These are phyloP conservation scores for Idris sp. DNA, from an alignment of 1,140 invertebrate genomes.

Conservation along the genomic window DNA sequence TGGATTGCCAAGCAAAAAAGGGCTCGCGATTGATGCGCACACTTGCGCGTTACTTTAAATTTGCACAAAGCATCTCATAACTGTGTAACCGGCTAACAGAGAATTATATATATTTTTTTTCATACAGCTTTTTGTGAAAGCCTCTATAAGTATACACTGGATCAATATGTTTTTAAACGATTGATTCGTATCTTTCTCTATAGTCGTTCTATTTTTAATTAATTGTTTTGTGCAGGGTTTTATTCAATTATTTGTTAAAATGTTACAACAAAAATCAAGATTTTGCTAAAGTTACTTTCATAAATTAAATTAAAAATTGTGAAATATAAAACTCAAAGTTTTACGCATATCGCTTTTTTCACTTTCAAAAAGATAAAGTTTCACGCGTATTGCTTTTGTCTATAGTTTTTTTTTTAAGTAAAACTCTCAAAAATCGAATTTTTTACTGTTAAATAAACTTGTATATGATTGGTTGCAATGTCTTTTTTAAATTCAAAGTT, in stretches of 20 bases:
- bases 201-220: slow-evolving; percentile 41
- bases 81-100: slow-evolving; percentile 52
- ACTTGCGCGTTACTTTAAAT: slow-evolving; percentile 56
- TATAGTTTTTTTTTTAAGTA: too few relatives aligned
- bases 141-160: slow-evolving; percentile 26
- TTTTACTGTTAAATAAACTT: too few relatives aligned
- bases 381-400: too few relatives aligned
- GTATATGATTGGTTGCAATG: too few relatives aligned
- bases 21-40: slow-evolving; percentile 62
- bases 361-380: too few relatives aligned
- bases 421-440: too few relatives aligned
- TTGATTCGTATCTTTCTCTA: slow-evolving; percentile 33
- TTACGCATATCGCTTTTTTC: too few relatives aligned
- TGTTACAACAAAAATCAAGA: too few relatives aligned
- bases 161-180: slow-evolving; percentile 55
- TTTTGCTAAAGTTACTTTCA: too few relatives aligned
- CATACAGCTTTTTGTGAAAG: slow-evolving; percentile 1
- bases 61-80: slow-evolving; percentile 56
- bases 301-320: too few relatives aligned
- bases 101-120: slow-evolving; percentile 28
- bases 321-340: too few relatives aligned
- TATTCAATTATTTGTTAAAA: slow-evolving; percentile 33
- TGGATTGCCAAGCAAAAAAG: slow-evolving; percentile 60
- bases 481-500: too few relatives aligned
- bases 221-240: slow-evolving; percentile 42